Base-by-base conservation (phyloP, 2,797 vertebrate species). In the Triplophysa yarkandensis region DNA sequence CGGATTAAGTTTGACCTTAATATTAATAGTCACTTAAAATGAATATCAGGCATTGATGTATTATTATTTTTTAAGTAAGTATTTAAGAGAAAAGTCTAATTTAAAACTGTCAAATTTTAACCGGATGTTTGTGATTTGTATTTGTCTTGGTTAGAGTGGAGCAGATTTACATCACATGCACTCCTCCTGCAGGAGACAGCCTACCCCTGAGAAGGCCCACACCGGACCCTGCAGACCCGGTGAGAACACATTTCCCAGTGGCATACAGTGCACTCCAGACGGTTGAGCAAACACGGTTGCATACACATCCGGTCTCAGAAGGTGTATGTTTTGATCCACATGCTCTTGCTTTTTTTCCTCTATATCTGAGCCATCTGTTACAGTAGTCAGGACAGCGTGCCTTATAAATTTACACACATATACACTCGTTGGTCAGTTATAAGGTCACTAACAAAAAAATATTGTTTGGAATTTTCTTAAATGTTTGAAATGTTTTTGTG, bases 241-340 rank as follows among this genome's bases (percentile, higher is more conserved):
- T 68, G 73, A 68, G 64, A 75, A 8, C 73, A 52, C 43, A 52
- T 61, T 50, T 61, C 73, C 54, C 23, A 41, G 36, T 19, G 46
- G 80, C 84, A 73, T 88, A 89, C 77, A 84, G 77, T 84, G 43
- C n/a, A 19, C 65, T 75, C 65, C 65, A 75, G 65, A 68, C 65
- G 64, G 64, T 30, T 61, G 32, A 68, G 73, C 73, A 36, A 74
- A 48, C 11, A 65, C 14, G 8, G n/a, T 52, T 55, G 5, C 62
- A 75, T 44, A 50, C 34, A 43, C 64, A 50, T 68, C 73, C 65
- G 65, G 54, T 68, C 65, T 52, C 23, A 1, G 54, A 67, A 61
- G 23, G 54, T 68, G 71, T 27, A 74, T 48, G 43, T 41, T 68
- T 75, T 41, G 65, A 52, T 62, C 28, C 57, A 61, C 44, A 34